These are phyloP conservation scores for Subacronicta megacephala DNA, from an alignment of 2,888 invertebrate species.

Conservation along the genomic window DNA sequence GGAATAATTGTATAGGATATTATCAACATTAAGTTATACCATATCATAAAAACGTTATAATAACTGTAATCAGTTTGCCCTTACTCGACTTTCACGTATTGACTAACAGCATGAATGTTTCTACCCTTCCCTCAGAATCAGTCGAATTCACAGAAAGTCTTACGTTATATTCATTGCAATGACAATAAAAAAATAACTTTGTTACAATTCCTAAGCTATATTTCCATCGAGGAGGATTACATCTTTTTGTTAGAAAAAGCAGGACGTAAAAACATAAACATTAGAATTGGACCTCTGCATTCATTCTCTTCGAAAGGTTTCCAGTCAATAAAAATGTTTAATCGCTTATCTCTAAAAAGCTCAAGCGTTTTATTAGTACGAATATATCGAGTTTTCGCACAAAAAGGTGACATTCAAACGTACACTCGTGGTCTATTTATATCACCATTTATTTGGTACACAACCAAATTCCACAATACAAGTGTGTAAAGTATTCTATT, in stretches of 20 bases:
- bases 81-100: too few relatives aligned
- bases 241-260: constrained; percentile 18
- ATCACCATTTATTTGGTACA: constrained; percentile 61
- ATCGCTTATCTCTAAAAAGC: constrained; percentile 37
- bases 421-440: constrained; percentile 59
- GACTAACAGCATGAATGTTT: too few relatives aligned
- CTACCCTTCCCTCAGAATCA: too few relatives aligned
- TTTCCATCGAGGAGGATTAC: constrained; percentile 29
- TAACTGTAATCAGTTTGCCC: too few relatives aligned
- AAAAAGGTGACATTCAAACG: constrained; percentile 56
- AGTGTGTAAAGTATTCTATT: constrained; percentile 70
- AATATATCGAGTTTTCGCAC: constrained; percentile 36
- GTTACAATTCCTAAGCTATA: too few relatives aligned
- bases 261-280: constrained; percentile 30
- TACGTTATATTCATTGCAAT: too few relatives aligned
- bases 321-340: constrained; percentile 38
- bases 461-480: constrained; percentile 61
- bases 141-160: too few relatives aligned
- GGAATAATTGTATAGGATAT: too few relatives aligned
- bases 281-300: constrained; percentile 17
- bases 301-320: constrained; percentile 19
- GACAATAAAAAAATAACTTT: too few relatives aligned
- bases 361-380: constrained; percentile 41
- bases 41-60: too few relatives aligned
- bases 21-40: too few relatives aligned